These are phyloP conservation scores for Gephyroberyx darwinii DNA, from an alignment of 2,797 vertebrate genomes.

Conservation along the genomic window DNA sequence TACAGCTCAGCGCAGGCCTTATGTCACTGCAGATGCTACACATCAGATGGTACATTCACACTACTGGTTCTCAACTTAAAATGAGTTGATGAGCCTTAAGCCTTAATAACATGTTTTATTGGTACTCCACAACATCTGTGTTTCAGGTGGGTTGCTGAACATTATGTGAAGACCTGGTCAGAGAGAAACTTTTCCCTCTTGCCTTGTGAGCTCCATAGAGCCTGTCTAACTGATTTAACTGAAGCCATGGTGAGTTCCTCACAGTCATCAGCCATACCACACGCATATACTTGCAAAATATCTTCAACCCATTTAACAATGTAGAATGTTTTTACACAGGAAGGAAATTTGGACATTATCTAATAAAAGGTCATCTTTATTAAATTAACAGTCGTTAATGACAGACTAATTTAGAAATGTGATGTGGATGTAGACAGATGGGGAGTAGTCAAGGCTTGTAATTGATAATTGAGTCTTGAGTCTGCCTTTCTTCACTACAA, in stretches of 20 bases:
- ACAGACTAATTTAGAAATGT: constrained; percentile 49
- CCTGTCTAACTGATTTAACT: constrained; percentile 85
- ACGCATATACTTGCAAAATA: constrained; percentile 41
- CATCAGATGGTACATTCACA: not conserved
- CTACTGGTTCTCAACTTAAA: not conserved
- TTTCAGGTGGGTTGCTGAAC: constrained; percentile 89
- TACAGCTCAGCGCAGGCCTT: not conserved
- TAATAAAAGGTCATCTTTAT: constrained; percentile 69
- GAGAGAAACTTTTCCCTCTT: constrained; percentile 92
- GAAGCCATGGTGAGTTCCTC: constrained; percentile 87
- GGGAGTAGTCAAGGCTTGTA: constrained; percentile 50
- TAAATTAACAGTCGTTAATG: constrained; percentile 68
- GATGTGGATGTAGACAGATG: constrained; percentile 57
- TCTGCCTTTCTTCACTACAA: constrained; percentile 50
- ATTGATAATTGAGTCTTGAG: constrained; percentile 54
- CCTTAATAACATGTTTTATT: not conserved
- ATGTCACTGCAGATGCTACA: not conserved
- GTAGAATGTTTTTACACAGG: constrained; percentile 59
- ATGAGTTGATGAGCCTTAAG: not conserved
- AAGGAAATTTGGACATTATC: constrained; percentile 68
- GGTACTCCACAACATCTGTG: constrained; percentile 7
- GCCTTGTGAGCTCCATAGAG: constrained; percentile 88
- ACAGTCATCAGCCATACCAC: constrained; percentile 7
- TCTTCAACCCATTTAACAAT: constrained; percentile 38
- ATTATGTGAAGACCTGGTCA: constrained; percentile 93